Base-by-base conservation (phyloP, 2,113 vertebrate genomes). In the chimpanzee (Pan troglodytes) region DNA sequence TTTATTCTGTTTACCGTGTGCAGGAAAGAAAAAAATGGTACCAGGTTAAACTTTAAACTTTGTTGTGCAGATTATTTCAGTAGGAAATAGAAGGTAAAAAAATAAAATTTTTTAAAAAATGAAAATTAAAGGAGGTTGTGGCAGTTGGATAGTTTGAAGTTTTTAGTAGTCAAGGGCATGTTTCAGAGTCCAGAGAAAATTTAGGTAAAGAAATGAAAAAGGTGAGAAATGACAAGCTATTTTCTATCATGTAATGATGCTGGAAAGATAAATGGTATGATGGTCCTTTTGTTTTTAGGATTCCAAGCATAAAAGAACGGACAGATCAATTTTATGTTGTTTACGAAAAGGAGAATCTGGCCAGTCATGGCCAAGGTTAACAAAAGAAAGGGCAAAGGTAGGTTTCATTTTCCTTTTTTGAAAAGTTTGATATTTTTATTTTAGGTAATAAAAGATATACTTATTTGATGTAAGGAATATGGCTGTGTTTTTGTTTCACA, bases 281-380 rank as follows among this genome's bases (percentile, higher is more conserved):
- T 57, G 0, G 11, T 38, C 84, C 43, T 98, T 90, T 82, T 94
- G 22, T 35, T 90, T 82, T 92, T 98, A 99, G 99, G 99, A 99
- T 97, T 99, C 99, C 97, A 99, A 99, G 99, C 99, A 99, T 98
- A 99, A 99, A 99, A 99, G 99, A 98, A 99, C 99, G 98, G 99
- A 99, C 98, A 99, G 99, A 98, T 99, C 99, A n/a, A 99, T 99
- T 97, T 98, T 99, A 98, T 99, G 99, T 98, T 99, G 99, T 99
- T 99, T 99, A 99, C 98, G 99, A 98, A 99, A 99, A 99, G 99
- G 99, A 88, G 99, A 99, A 88, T 99, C 99, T 43, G 99, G 99
- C 70, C 99, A 99, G 96, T 98, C 99, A 4, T 99, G 99, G 99
- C 99, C 99, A 3, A 98, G 99, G 98, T 97, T 99, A 99, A 99